Evolutionary conservation across 2,888 invertebrate genomes (phyloP), one percentile per base, ranked within the genome.

Genomic region (Noctua janthina): DNA sequence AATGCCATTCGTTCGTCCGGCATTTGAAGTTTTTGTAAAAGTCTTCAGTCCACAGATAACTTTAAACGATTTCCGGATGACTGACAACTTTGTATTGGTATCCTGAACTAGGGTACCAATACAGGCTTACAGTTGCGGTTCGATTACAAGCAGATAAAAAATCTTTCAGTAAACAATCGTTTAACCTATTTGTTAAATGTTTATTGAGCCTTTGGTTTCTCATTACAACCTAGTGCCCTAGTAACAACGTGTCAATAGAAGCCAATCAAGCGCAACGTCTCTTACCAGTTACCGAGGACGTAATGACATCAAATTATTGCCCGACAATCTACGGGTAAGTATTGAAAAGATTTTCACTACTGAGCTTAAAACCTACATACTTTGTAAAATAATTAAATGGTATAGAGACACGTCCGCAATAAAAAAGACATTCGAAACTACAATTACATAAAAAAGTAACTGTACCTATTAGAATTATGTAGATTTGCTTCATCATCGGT

Each of bases 211-310:
- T 81, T 49, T 49, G 76, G 85, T 79, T 79, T 87, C 79, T 76
- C 82, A 78, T 83, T 82, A 79, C 84, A 87, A 85, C 83, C 89
- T 59, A 90, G 82, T 88, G 89, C 87, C 89, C 89, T 87, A 90
- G 87, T 91, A 88, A 88, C 87, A 87, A 87, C 86, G 87, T 92
- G 90, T 90, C 92, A 92, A 90, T 91, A 85, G 91, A 91, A 91
- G 86, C 88, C 90, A 91, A 90, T 90, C 87, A 92, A 89, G 90
- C 86, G 82, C 79, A 83, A 87, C 88, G 86, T 79, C 84, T 80
- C 78, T 85, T 87, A 68, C 15, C 15, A 68, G 46, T 46, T 68
- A 86, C 85, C 68, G 84, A 87, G 82, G 81, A 87, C 86, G 82
- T 87, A 88, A 87, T 85, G 80, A 86, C 82, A 87, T 87, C 83